Percentiles rank a stretch among this genome's conserved stretches.
These are phyloP conservation scores for Stenodera caucasica DNA, from an alignment of 2,888 invertebrate species.

Conservation along the genomic window DNA sequence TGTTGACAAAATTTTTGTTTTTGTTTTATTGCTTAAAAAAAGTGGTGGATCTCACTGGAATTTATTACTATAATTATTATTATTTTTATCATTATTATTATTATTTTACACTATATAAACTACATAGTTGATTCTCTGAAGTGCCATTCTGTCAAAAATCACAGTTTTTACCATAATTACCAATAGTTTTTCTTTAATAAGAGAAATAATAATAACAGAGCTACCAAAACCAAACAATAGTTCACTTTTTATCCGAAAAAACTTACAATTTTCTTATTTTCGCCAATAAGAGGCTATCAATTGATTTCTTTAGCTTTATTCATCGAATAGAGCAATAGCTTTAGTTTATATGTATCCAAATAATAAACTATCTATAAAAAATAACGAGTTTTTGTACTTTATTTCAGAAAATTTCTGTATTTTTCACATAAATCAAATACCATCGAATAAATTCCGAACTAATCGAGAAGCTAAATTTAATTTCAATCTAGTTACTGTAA, in stretches of 20 bases:
- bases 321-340: background rate
- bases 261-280: background rate
- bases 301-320: background rate
- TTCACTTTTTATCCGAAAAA: background rate
- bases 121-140: background rate
- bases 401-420: no score
- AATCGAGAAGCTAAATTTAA: no score
- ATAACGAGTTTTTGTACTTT: no score
- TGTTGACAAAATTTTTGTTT: constrained; percentile 50
- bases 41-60: constrained; percentile 3
- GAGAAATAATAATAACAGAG: background rate
- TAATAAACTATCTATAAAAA: background rate
- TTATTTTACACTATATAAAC: background rate
- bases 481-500: no score
- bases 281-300: constrained; percentile 1
- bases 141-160: constrained; percentile 1
- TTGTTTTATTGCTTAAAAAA: background rate
- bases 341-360: background rate
- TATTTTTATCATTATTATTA: background rate
- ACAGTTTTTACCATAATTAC: background rate
- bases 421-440: no score
- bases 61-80: background rate
- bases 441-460: no score
- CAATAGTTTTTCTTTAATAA: background rate
- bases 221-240: background rate